A percentile compares a stretch with the other conserved stretches of the same genome.
Evolutionary conservation across 2,888 invertebrate species (phyloP).

Genomic region (Pseudococcus viburni): DNA sequence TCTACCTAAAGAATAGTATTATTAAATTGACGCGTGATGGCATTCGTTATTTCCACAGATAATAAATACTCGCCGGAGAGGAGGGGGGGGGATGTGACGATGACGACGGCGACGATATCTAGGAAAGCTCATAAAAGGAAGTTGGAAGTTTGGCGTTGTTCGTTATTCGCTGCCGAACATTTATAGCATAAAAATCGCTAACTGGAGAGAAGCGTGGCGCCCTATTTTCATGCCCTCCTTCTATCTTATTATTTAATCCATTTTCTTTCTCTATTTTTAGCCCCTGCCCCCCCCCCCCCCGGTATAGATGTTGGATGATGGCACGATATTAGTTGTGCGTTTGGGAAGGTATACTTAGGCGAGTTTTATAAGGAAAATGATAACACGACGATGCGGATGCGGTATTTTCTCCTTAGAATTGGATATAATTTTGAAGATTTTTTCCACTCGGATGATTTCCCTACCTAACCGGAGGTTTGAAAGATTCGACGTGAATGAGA

Average conservation of each 20-base stretch:
- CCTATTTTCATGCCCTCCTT: neutral
- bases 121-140: constrained; percentile 39
- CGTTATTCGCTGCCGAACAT: neutral
- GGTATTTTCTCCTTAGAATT: neutral
- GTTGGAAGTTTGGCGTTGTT: constrained; percentile 36
- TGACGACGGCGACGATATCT: neutral
- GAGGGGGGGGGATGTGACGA: neutral
- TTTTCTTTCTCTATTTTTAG: neutral
- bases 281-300: too few relatives aligned
- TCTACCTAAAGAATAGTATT: constrained; percentile 26
- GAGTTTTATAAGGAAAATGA: neutral
- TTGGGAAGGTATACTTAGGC: neutral
- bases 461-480: neutral
- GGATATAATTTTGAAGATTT: neutral
- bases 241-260: constrained; percentile 23
- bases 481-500: neutral
- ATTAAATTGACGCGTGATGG: constrained; percentile 32
- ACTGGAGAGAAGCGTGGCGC: constrained; percentile 23
- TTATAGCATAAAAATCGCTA: constrained; percentile 9
- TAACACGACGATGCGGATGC: neutral
- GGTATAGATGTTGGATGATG: neutral
- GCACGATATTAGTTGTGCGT: neutral
- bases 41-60: constrained; percentile 32
- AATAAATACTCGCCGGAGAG: neutral
- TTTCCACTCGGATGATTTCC: neutral